Base-by-base conservation (phyloP, 2,797 vertebrate species). In the Coilia nasus region DNA sequence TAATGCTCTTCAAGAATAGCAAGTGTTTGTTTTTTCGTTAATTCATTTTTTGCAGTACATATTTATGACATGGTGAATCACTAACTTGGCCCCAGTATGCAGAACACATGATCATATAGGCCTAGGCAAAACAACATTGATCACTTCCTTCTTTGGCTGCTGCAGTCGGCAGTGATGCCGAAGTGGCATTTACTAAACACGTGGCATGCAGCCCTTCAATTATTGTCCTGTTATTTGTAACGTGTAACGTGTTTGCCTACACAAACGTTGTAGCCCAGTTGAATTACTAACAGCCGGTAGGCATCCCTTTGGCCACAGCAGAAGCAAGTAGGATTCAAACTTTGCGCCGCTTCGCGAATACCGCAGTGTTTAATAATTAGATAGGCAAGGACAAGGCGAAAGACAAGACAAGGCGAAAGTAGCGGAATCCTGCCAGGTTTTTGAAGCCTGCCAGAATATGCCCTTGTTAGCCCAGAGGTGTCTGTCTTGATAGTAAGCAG, bases 201-300 rank as follows among this genome's bases (percentile, higher is more conserved):
- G 71, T 78, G 71, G 71, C 71, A 78, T 9, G 35, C 31, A 7
- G 31, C 35, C 71, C 71, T 78, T 35, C 71, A 44, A 78, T 78
- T 78, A 78, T 15, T 31, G 14, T 17, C 44, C 35, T 41, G 17
- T 44, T 19, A 78, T 78, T 78, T 44, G 19, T 78, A 78, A 44
- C 15, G 1, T 78, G 7, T 5, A 35, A 44, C 19, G 71, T 0
- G 21, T 35, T 78, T 6, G 31, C 17, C 2, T 19, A 9, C 17
- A 6, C 35, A 44, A 41, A 44, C 17, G 12, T 35, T 9, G 15
- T 75, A 6, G 71, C 0, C 15, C 1, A 44, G 19, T 78, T 17
- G 17, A 21, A 41, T 44, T 44, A 71, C 17, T 17, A 78, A 31
- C 17, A 6, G 7, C 19, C 15, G 17, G 71, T 6, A 10, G 19